phyloP scores from a whole-genome alignment of 1,140 invertebrate genomes.

The Aporrectodea caliginosa region DNA sequence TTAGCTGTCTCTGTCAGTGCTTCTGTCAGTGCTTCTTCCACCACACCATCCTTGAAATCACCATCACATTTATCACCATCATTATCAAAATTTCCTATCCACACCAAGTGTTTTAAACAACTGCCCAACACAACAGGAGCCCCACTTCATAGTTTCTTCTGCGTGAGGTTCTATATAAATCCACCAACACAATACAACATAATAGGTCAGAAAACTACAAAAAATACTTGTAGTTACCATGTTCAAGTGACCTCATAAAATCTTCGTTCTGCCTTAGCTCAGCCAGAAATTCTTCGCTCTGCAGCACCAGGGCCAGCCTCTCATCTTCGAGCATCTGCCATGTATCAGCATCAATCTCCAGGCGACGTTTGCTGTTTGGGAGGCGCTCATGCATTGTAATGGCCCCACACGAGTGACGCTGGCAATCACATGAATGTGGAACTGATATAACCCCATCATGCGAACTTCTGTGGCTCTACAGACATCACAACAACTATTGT shows the following conservation, averaged over 20 bases:
- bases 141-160: no score
- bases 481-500: no score
- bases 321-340: conserved; percentile 61
- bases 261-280: conserved; percentile 82
- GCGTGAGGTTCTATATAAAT: no score
- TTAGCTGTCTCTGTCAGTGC: no score
- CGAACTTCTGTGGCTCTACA: conserved; percentile 8
- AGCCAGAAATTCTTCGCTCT: conserved; percentile 88
- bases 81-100: no score
- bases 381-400: not conserved
- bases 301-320: conserved; percentile 75
- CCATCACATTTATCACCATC: no score
- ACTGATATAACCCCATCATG: conserved; percentile 3
- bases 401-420: not conserved
- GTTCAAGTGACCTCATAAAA: conserved; percentile 78
- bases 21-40: no score
- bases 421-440: conserved; percentile 30
- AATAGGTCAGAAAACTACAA: not conserved
- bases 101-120: no score
- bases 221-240: conserved; percentile 39
- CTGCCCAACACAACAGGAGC: no score
- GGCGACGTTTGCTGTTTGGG: conserved; percentile 30
- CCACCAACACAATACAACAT: no score
- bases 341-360: conserved; percentile 56
- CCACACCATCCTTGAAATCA: no score